Conservation (phyloP, 2,113 vertebrate genomes). For the Ibidorhyncha struthersii region DNA sequence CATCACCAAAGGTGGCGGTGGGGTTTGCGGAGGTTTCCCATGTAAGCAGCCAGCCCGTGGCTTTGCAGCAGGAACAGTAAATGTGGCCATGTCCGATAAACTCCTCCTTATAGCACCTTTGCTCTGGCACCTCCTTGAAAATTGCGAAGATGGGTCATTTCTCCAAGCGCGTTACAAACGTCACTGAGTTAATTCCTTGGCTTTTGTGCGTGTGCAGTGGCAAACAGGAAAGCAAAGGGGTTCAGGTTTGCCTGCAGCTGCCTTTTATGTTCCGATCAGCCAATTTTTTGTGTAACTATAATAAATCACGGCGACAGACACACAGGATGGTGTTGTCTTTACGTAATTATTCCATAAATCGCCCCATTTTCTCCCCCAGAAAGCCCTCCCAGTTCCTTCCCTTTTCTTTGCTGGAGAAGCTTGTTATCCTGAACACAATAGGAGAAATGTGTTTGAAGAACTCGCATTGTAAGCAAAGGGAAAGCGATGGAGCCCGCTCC, state of each 20-base stretch:
- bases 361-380: not conserved
- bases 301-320: not conserved
- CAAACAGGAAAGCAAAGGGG: not conserved
- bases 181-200: not conserved
- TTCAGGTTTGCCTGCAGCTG: not conserved
- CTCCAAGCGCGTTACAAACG: not conserved
- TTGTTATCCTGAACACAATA: not conserved
- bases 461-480: not conserved
- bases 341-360: constrained; percentile 37
- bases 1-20: not conserved
- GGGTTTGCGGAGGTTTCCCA: not conserved
- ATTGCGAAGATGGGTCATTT: not conserved
- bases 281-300: constrained; percentile 10
- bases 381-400: not conserved
- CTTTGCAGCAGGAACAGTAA: not conserved
- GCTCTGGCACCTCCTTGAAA: not conserved
- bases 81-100: not conserved
- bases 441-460: not conserved
- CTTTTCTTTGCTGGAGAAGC: not conserved
- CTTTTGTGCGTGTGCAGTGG: not conserved
- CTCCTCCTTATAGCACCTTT: not conserved
- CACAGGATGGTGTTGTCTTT: not conserved
- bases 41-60: not conserved
- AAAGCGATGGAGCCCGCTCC: not conserved
- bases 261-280: constrained; percentile 21